Conservation (phyloP, 2,797 vertebrate species). For the Zalophus californianus region DNA sequence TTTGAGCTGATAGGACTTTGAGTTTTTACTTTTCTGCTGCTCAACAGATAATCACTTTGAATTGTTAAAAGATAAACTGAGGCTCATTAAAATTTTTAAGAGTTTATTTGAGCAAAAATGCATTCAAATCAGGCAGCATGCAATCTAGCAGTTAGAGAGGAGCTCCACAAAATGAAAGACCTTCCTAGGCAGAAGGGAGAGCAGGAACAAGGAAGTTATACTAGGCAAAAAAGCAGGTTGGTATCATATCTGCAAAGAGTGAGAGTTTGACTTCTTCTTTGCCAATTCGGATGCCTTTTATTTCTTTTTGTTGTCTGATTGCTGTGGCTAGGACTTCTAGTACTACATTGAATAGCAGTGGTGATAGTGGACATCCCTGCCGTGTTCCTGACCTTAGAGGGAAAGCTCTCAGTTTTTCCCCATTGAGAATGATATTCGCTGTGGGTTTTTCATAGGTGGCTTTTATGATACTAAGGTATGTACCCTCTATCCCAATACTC, state of each 20-base stretch:
- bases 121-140: background rate
- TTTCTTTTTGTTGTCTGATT: no score
- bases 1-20: background rate
- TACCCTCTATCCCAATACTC: no score
- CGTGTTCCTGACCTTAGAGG: no score
- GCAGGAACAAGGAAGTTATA: background rate
- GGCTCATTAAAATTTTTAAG: background rate
- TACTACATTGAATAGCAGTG: no score
- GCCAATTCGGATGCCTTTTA: no score
- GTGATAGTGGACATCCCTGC: no score
- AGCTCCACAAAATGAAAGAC: background rate
- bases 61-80: constrained; percentile 11
- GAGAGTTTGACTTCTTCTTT: no score
- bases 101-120: background rate
- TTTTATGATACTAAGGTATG: no score
- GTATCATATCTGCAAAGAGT: background rate
- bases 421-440: no score
- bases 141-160: background rate
- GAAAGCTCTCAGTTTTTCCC: no score
- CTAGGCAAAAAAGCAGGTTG: background rate
- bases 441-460: no score
- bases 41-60: background rate
- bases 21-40: background rate
- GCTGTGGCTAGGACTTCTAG: no score
- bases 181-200: background rate